Percentiles rank a stretch among this genome's conserved stretches.
These are phyloP conservation scores for Eueides isabella DNA, from an alignment of 1,140 invertebrate species.

Conservation along the genomic window DNA sequence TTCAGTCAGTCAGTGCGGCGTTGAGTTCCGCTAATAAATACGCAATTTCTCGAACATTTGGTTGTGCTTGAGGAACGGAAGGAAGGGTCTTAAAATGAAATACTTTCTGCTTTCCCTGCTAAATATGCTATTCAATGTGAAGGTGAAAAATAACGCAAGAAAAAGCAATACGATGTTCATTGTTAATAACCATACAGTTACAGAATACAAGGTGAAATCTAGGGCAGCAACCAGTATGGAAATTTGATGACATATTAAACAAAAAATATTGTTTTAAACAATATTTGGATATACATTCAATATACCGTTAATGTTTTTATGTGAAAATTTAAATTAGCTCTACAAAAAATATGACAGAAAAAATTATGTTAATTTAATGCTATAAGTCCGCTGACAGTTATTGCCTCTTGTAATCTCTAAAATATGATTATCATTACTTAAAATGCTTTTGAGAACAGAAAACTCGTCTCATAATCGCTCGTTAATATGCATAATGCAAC, in stretches of 20 bases:
- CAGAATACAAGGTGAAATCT: not conserved
- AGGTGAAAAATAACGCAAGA: not conserved
- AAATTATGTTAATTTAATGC: not conserved
- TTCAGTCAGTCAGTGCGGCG: not conserved
- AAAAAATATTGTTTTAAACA: not conserved
- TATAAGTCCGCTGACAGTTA: not conserved
- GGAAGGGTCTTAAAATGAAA: not conserved
- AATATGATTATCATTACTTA: slow-evolving; percentile 27
- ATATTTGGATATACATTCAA: not conserved
- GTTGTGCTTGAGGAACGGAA: not conserved
- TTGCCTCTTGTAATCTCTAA: slow-evolving; percentile 13
- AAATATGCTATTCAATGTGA: not conserved
- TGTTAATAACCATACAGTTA: not conserved
- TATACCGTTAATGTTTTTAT: not conserved
- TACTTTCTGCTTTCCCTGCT: not conserved
- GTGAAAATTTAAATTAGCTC: not conserved
- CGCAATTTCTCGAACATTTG: no score
- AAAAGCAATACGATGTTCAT: not conserved
- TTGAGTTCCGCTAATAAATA: not conserved
- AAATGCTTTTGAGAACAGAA: slow-evolving; percentile 20
- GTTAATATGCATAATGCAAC: slow-evolving; percentile 19
- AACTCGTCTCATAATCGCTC: slow-evolving; percentile 23
- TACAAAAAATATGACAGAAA: not conserved
- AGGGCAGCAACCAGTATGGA: not conserved
- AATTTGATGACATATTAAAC: slow-evolving; percentile 1